Conservation (phyloP, 92 coral and sea anemone species). For the Epizoanthus ramosus region DNA sequence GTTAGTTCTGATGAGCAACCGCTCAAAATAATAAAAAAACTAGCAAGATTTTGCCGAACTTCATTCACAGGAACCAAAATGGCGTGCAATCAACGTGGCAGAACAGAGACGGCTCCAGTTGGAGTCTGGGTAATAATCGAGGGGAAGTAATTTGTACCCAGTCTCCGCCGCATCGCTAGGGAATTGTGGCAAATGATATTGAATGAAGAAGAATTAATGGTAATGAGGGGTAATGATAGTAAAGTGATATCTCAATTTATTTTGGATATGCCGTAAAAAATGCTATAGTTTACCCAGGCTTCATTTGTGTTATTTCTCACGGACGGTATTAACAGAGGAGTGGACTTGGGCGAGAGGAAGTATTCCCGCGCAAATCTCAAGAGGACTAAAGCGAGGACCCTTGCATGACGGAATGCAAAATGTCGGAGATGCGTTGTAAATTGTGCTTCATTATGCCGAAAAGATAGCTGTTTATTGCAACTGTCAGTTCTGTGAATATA, state of each 20-base stretch:
- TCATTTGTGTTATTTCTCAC: no score
- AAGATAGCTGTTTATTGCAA: conserved; percentile 4
- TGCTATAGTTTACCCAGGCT: no score
- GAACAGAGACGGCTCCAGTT: conserved; percentile 31
- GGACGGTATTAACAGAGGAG: background rate
- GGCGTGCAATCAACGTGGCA: conserved; percentile 88
- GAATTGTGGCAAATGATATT: no score
- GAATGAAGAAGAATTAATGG: no score
- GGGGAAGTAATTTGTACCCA: background rate
- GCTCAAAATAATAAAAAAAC: conserved; percentile 27
- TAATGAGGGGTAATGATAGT: no score
- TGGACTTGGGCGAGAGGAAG: conserved; percentile 1
- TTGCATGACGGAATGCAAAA: background rate
- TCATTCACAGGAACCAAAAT: conserved; percentile 55
- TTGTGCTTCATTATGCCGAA: background rate
- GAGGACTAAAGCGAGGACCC: background rate
- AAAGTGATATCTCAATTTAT: no score
- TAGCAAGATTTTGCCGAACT: background rate
- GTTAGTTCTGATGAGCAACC: conserved; percentile 30
- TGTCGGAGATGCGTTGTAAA: conserved; percentile 10
- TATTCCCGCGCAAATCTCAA: conserved; percentile 33
- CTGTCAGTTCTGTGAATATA: background rate
- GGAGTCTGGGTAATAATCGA: conserved; percentile 47
- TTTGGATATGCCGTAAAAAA: no score
- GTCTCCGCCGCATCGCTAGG: background rate